phyloP scores from a whole-genome alignment of 2,797 vertebrate species.

The Xiphorhynchus erythropygius region DNA sequence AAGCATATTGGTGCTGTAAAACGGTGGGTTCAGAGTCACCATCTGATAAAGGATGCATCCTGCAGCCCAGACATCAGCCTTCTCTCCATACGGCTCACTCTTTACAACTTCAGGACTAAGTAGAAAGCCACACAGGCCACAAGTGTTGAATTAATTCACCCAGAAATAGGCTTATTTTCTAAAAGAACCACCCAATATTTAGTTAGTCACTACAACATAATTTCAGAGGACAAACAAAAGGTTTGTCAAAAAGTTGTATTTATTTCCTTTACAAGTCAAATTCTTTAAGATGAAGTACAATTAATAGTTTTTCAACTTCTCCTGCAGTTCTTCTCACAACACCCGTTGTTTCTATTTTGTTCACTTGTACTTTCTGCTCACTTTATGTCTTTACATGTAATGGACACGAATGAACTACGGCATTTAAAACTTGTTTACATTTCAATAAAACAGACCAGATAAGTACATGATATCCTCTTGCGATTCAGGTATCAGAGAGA shows the following conservation, averaged over 20 bases:
- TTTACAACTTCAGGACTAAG: slow-evolving; percentile 89
- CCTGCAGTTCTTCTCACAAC: neutral
- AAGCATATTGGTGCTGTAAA: slow-evolving; percentile 90
- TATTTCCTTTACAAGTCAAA: neutral
- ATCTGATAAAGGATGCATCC: slow-evolving; percentile 92
- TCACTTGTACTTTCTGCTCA: neutral
- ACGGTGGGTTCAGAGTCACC: slow-evolving; percentile 85
- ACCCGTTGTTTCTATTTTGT: neutral
- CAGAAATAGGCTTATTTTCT: neutral
- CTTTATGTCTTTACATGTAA: neutral
- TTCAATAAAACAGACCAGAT: neutral
- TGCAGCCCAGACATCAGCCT: slow-evolving; percentile 90
- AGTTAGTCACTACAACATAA: neutral
- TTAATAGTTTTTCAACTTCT: neutral
- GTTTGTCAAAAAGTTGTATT: neutral
- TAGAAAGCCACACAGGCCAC: neutral
- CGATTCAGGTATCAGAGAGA: neutral
- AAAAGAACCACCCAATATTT: neutral
- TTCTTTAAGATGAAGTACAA: neutral
- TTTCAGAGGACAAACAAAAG: neutral
- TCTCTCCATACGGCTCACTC: slow-evolving; percentile 88
- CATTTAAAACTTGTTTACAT: neutral
- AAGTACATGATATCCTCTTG: neutral
- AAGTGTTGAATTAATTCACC: neutral
- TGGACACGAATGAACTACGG: neutral